phyloP scores from a whole-genome alignment of 2,888 invertebrate genomes.

The Stenurella melanura region DNA sequence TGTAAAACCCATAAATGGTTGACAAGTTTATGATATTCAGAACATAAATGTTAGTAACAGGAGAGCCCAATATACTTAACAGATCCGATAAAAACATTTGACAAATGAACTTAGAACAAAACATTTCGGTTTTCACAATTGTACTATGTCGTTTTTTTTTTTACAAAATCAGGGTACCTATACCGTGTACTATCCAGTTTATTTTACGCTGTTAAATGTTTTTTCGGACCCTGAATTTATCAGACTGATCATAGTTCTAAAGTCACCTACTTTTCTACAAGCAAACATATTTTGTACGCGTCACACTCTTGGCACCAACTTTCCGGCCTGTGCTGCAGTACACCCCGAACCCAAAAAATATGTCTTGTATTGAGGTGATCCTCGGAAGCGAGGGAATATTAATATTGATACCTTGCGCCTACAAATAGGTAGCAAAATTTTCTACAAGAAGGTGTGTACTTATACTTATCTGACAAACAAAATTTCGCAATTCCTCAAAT shows the following conservation, averaged over 20 bases:
- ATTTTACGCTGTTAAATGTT: not conserved
- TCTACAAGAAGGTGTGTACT: slow-evolving; percentile 26
- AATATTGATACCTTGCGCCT: slow-evolving; percentile 34
- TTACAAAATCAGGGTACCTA: too few species aligned
- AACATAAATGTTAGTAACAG: too few species aligned
- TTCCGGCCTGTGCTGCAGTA: slow-evolving; percentile 8
- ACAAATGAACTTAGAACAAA: too few species aligned
- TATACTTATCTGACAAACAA: slow-evolving; percentile 48
- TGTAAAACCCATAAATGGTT: too few species aligned
- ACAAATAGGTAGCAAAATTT: not conserved
- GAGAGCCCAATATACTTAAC: too few species aligned
- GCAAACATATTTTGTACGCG: too few species aligned
- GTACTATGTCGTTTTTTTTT: too few species aligned
- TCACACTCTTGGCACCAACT: not conserved
- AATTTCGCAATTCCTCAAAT: slow-evolving; percentile 37
- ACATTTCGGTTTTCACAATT: too few species aligned
- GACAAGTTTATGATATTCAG: too few species aligned
- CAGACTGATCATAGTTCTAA: not conserved
- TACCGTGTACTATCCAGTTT: too few species aligned
- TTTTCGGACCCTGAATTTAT: not conserved
- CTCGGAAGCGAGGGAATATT: not conserved
- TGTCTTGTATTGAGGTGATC: too few species aligned
- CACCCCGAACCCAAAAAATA: not conserved
- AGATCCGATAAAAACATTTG: too few species aligned
- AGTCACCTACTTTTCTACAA: not conserved